Percentiles rank a stretch among this genome's conserved stretches.
Evolutionary conservation across 2,888 invertebrate species (phyloP).

Genomic region (Cephus pulcher): DNA sequence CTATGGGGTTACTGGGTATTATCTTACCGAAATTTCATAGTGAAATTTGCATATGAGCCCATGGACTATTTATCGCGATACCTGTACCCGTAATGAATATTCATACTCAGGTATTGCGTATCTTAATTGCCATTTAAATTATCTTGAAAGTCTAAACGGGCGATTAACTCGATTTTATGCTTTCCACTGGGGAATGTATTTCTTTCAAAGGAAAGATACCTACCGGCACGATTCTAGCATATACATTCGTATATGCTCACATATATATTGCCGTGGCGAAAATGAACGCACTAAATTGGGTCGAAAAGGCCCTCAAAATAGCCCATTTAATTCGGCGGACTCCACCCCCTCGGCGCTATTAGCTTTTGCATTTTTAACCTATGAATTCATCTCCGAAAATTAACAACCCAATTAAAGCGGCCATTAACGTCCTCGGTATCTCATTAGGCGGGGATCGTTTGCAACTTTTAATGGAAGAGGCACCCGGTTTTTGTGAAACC

Average conservation of each 20-base stretch:
- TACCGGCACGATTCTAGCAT: conserved; percentile 11
- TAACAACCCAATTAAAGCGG: conserved; percentile 63
- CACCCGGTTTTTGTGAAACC: conserved; percentile 42
- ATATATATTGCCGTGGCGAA: not conserved
- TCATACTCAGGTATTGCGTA: not conserved
- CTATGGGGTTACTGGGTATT: not conserved
- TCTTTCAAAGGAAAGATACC: conserved; percentile 22
- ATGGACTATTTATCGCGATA: not conserved
- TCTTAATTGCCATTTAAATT: conserved; percentile 2
- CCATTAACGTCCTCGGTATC: conserved; percentile 61
- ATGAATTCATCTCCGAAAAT: conserved; percentile 62
- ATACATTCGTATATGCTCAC: not conserved
- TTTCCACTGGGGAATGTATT: not conserved
- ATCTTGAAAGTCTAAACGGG: not conserved
- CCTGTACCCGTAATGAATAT: not conserved
- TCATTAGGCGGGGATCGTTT: conserved; percentile 54
- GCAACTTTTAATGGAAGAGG: conserved; percentile 54
- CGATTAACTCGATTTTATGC: not conserved
- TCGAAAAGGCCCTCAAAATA: conserved; percentile 43
- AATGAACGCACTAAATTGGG: conserved; percentile 5
- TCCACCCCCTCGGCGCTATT: conserved; percentile 50
- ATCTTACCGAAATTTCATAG: not conserved
- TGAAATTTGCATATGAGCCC: not conserved
- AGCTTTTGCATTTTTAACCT: conserved; percentile 59
- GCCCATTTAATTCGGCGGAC: conserved; percentile 50